phyloP scores from a whole-genome alignment of 53 echinoderm and acorn worm species.

The Henricia sp. region DNA sequence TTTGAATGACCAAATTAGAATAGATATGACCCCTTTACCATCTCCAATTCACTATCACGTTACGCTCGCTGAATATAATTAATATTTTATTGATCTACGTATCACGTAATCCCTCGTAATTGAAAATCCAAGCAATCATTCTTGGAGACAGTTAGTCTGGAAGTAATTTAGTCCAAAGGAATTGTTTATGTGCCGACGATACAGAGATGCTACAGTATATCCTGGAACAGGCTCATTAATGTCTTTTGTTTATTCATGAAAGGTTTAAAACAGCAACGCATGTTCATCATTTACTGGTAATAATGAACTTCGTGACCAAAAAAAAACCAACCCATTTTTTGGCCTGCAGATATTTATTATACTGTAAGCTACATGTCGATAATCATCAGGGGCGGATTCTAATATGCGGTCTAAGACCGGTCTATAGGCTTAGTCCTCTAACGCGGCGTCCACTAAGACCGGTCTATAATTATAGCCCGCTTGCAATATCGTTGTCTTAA shows the following conservation, averaged over 20 bases:
- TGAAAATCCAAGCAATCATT: slow-evolving; percentile 10
- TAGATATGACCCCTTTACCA: background rate
- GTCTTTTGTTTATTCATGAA: slow-evolving; percentile 4
- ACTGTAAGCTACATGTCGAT: too few species aligned
- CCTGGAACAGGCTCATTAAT: background rate
- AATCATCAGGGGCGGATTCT: too few species aligned
- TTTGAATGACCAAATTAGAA: too few species aligned
- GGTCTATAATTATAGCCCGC: too few species aligned
- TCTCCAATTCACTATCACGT: slow-evolving; percentile 13
- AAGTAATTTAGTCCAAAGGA: slow-evolving; percentile 1
- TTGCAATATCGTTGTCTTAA: too few species aligned
- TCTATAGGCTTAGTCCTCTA: too few species aligned
- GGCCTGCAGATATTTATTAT: too few species aligned
- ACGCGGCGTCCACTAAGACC: too few species aligned
- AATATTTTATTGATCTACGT: slow-evolving; percentile 41
- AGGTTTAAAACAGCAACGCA: background rate
- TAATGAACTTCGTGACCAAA: too few species aligned
- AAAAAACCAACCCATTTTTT: too few species aligned
- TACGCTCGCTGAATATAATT: slow-evolving; percentile 41
- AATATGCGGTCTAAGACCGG: too few species aligned
- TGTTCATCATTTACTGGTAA: background rate
- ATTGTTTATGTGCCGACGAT: slow-evolving; percentile 25
- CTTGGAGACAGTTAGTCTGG: slow-evolving; percentile 35
- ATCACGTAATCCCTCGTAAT: background rate
- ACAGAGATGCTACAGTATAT: background rate